A percentile compares a stretch with the other conserved stretches of the same genome.
Evolutionary conservation across 2,888 invertebrate genomes (phyloP).

Genomic region (Epinotia demarniana): DNA sequence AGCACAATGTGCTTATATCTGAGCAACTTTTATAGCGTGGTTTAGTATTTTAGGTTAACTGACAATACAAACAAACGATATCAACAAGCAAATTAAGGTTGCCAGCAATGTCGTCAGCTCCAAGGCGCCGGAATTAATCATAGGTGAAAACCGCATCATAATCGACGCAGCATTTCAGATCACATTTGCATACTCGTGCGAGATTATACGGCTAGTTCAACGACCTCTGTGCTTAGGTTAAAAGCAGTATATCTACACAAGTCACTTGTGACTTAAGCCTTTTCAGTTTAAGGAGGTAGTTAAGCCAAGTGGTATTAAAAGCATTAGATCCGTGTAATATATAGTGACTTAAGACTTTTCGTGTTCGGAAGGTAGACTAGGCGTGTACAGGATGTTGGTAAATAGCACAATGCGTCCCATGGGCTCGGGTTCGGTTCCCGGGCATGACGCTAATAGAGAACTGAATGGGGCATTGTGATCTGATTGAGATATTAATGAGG

Average conservation of each 20-base stretch:
- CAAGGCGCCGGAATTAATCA: conserved; percentile 30
- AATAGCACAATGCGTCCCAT: conserved; percentile 52
- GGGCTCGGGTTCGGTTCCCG: conserved; percentile 47
- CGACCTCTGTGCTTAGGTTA: background rate
- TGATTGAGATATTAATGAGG: conserved; percentile 42
- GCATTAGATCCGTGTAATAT: background rate
- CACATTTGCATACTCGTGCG: conserved; percentile 44
- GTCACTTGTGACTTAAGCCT: background rate
- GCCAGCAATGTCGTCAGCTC: conserved; percentile 13
- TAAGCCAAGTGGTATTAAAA: background rate
- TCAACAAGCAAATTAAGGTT: conserved; percentile 17
- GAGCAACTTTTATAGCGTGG: no score
- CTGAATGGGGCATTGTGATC: conserved; percentile 36
- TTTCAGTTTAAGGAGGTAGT: background rate
- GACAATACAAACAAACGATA: background rate
- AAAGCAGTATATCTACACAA: conserved; percentile 3
- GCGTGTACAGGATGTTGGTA: conserved; percentile 50
- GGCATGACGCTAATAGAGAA: conserved; percentile 33
- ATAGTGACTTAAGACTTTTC: conserved; percentile 4
- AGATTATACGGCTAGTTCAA: conserved; percentile 34
- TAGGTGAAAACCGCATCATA: conserved; percentile 36
- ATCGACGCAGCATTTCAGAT: conserved; percentile 40
- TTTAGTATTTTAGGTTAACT: background rate
- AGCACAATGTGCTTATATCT: no score
- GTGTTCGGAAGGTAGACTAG: background rate